These are phyloP conservation scores for Malurus leucopterus DNA, from an alignment of 2,797 vertebrate genomes.

Conservation along the genomic window DNA sequence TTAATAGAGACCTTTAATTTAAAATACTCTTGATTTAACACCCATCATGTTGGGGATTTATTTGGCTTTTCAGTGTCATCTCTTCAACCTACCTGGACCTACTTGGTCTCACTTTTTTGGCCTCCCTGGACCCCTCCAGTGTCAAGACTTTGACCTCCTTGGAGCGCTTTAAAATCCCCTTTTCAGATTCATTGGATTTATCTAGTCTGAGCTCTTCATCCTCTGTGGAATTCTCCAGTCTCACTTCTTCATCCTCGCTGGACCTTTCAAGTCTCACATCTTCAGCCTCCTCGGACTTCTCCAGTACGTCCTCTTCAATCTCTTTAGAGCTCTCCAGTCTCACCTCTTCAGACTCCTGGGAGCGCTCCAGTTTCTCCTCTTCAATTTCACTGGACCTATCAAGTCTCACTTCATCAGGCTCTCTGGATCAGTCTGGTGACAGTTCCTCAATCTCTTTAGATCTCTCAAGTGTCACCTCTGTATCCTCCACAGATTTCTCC, in stretches of 20 bases:
- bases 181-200: constrained; percentile 61
- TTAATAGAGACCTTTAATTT: background rate
- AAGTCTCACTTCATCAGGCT: constrained; percentile 40
- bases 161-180: constrained; percentile 55
- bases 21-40: background rate
- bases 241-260: constrained; percentile 54
- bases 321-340: constrained; percentile 55
- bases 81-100: constrained; percentile 28
- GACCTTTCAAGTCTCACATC: constrained; percentile 52
- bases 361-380: constrained; percentile 52
- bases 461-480: constrained; percentile 48
- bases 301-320: constrained; percentile 42
- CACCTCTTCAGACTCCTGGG: constrained; percentile 48
- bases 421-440: constrained; percentile 1
- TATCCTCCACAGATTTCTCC: constrained; percentile 18
- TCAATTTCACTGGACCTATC: constrained; percentile 58
- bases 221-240: constrained; percentile 51
- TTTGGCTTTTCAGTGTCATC: constrained; percentile 35
- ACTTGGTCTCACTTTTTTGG: constrained; percentile 30
- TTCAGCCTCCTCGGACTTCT: constrained; percentile 41
- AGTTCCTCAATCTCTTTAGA: constrained; percentile 59
- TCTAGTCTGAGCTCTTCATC: constrained; percentile 58
- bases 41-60: background rate
- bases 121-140: constrained; percentile 61
- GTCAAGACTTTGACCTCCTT: constrained; percentile 47